Evolutionary conservation across 2,113 vertebrate genomes (phyloP).

Genomic region (Tamias sibiricus): DNA sequence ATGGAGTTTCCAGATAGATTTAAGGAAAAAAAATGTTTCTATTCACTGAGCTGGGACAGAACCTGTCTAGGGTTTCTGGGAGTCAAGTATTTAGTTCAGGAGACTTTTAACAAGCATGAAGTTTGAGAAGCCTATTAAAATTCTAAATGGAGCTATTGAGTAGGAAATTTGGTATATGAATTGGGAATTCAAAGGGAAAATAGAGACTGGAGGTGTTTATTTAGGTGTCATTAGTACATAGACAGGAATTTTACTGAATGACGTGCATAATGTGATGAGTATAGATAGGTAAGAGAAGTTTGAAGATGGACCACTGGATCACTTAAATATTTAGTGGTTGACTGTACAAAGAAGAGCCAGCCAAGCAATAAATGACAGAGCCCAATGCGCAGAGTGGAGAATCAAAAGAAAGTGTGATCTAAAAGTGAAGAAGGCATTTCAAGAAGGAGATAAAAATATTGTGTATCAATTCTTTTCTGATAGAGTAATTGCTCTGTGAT

Average conservation of each 20-base stretch:
- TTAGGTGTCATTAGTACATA: not conserved
- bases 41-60: not conserved
- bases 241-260: not conserved
- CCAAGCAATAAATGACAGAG: not conserved
- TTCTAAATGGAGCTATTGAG: not conserved
- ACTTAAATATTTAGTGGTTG: not conserved
- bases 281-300: not conserved
- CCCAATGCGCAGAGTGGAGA: not conserved
- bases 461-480: not conserved
- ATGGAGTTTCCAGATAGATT: not conserved
- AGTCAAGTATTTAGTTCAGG: slow-evolving; percentile 11
- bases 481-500: not conserved
- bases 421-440: not conserved
- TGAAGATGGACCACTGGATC: not conserved
- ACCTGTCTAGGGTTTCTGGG: not conserved
- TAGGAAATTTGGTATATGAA: not conserved
- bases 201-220: not conserved
- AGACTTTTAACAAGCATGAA: not conserved
- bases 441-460: not conserved
- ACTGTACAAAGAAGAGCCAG: not conserved
- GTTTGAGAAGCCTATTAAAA: not conserved
- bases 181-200: slow-evolving; percentile 17
- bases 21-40: not conserved
- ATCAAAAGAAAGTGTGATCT: not conserved
- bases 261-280: not conserved